A percentile compares a stretch with the other conserved stretches of the same genome.
phyloP scores from a whole-genome alignment of 2,113 vertebrate species.

The Monopterus albus region DNA sequence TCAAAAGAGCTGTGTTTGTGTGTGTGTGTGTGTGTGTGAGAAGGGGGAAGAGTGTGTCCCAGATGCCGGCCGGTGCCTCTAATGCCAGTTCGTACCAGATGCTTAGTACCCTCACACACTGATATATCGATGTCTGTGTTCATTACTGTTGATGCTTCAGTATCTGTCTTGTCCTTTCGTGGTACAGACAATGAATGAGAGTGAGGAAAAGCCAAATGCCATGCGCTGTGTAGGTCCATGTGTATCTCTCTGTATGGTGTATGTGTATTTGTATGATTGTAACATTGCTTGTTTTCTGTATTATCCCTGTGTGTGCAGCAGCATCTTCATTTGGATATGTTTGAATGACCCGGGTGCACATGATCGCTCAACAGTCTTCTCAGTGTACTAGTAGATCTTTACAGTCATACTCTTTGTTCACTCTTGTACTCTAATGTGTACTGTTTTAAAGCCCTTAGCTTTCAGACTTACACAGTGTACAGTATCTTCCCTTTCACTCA shows the following conservation, averaged over 20 bases:
- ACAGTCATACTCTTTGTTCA: constrained; percentile 6
- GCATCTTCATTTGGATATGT: constrained; percentile 10
- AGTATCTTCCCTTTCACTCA: constrained; percentile 64
- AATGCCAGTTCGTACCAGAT: constrained; percentile 71
- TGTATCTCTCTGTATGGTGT: constrained; percentile 21
- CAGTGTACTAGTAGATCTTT: constrained; percentile 6
- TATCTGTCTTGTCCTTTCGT: constrained; percentile 63
- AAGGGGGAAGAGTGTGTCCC: constrained; percentile 61
- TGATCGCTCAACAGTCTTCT: constrained; percentile 6
- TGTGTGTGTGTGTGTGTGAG: constrained; percentile 31
- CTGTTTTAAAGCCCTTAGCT: neutral
- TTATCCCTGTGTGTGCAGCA: neutral
- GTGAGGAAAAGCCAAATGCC: constrained; percentile 36
- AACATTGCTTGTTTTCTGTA: constrained; percentile 6
- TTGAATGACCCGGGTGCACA: constrained; percentile 19
- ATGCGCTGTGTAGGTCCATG: constrained; percentile 34
- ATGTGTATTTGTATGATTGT: constrained; percentile 19
- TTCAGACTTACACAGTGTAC: constrained; percentile 5
- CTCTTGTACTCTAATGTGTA: neutral
- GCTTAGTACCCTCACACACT: constrained; percentile 68
- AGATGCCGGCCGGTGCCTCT: constrained; percentile 71
- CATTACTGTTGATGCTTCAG: constrained; percentile 78
- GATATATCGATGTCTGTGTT: constrained; percentile 81
- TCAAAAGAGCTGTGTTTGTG: constrained; percentile 59
- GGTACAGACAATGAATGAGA: constrained; percentile 50